Evolutionary conservation across 2,888 invertebrate species (phyloP).

Genomic region (Argyresthia goedartella): DNA sequence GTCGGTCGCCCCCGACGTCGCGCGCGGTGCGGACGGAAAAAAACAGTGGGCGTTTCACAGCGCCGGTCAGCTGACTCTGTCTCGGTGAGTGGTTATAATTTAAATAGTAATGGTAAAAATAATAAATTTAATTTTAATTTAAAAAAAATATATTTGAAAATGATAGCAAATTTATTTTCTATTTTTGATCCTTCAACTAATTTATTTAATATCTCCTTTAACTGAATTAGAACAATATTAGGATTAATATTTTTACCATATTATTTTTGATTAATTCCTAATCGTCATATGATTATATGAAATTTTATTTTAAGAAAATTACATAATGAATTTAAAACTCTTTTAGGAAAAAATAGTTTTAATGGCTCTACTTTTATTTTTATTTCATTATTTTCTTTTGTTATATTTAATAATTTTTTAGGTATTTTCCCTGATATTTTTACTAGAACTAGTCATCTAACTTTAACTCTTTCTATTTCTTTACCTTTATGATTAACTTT

Average conservation of each 20-base stretch:
- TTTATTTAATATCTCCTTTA: constrained; percentile 61
- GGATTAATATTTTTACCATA: constrained; percentile 62
- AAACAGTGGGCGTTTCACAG: too few relatives aligned
- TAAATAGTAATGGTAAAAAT: constrained; percentile 28
- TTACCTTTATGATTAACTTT: constrained; percentile 75
- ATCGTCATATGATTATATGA: constrained; percentile 61
- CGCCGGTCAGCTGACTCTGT: too few relatives aligned
- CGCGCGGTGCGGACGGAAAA: too few relatives aligned
- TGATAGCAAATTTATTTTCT: constrained; percentile 78
- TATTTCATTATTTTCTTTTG: constrained; percentile 68
- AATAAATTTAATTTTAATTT: constrained; percentile 14
- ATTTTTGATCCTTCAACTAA: constrained; percentile 75
- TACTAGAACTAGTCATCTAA: constrained; percentile 76
- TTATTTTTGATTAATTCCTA: constrained; percentile 66
- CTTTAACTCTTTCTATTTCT: constrained; percentile 69
- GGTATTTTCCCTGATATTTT: constrained; percentile 80
- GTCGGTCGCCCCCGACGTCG: too few relatives aligned
- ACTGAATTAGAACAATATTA: constrained; percentile 72
- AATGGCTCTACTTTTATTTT: constrained; percentile 68
- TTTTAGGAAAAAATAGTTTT: constrained; percentile 49
- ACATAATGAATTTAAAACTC: constrained; percentile 71
- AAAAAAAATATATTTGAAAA: constrained; percentile 61
- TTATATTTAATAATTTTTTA: constrained; percentile 77
- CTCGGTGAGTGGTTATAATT: too few relatives aligned
- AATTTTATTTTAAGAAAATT: constrained; percentile 52